Percentiles rank a stretch among this genome's conserved stretches.
Evolutionary conservation across 1,140 invertebrate genomes (phyloP).

Genomic region (Piezodorus guildinii): DNA sequence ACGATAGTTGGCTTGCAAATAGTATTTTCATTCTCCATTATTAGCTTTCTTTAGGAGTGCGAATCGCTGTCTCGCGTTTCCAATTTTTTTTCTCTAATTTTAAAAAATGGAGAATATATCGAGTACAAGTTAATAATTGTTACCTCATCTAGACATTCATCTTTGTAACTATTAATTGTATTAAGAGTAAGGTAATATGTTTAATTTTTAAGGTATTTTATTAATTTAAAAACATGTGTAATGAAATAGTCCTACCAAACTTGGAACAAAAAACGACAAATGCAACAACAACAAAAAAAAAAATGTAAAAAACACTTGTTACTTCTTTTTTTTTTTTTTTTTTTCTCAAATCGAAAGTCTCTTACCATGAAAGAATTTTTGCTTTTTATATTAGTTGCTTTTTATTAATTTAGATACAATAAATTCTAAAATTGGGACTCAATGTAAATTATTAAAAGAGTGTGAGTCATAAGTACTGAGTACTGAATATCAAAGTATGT

Average conservation of each 20-base stretch:
- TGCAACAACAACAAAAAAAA: no score
- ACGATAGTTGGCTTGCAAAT: conserved; percentile 22
- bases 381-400: conserved; percentile 7
- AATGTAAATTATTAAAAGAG: conserved; percentile 4
- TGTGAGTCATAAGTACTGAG: background rate
- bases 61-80: conserved; percentile 13
- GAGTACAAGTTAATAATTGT: conserved; percentile 21
- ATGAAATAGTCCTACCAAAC: conserved; percentile 9
- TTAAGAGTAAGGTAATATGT: conserved; percentile 3
- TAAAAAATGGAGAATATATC: conserved; percentile 13
- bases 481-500: no score
- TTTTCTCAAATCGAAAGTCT: background rate
- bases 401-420: conserved; percentile 12
- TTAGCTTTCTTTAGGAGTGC: conserved; percentile 26
- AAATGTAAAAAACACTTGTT: conserved; percentile 8
- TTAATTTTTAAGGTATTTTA: conserved; percentile 12
- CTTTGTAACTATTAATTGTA: conserved; percentile 19
- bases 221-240: conserved; percentile 10
- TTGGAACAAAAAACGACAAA: no score
- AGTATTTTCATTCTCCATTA: conserved; percentile 18
- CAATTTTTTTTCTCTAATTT: conserved; percentile 10
- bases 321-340: conserved; percentile 15
- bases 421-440: conserved; percentile 22
- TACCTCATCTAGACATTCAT: conserved; percentile 26
- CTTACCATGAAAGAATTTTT: conserved; percentile 1